Evolutionary conservation across 2,797 vertebrate species (phyloP).

Genomic region (Myripristis murdjan): DNA sequence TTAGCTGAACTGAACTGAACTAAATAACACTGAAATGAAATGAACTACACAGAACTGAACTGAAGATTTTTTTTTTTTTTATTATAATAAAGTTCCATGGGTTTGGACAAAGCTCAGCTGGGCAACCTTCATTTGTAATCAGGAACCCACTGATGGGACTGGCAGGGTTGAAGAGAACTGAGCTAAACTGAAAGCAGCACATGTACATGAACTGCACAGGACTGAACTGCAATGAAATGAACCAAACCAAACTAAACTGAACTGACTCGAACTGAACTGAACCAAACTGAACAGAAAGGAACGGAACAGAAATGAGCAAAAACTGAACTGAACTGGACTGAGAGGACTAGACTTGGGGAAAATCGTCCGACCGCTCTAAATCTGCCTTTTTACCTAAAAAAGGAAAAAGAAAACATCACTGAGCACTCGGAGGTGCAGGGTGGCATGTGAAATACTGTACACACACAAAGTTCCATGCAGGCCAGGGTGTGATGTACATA

Average conservation of each 20-base stretch:
- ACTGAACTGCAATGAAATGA: neutral
- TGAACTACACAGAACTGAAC: constrained; percentile 2
- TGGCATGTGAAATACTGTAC: constrained; percentile 18
- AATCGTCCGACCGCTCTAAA: constrained; percentile 15
- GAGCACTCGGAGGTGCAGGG: constrained; percentile 8
- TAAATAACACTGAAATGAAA: neutral
- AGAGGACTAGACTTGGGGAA: neutral
- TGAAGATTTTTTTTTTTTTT: too few relatives aligned
- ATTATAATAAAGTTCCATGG: too few relatives aligned
- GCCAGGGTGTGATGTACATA: constrained; percentile 33
- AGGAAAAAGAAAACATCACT: constrained; percentile 46
- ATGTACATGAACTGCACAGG: too few relatives aligned
- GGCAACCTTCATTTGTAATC: too few relatives aligned
- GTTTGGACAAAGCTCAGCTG: too few relatives aligned
- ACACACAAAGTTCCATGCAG: constrained; percentile 7
- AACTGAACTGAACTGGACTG: neutral
- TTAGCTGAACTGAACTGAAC: neutral
- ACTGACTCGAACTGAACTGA: neutral
- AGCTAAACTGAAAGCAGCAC: too few relatives aligned
- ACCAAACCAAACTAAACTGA: neutral
- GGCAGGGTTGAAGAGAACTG: too few relatives aligned
- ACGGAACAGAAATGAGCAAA: too few relatives aligned
- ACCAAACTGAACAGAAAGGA: neutral
- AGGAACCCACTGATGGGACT: too few relatives aligned
- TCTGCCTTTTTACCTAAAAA: constrained; percentile 22